These are phyloP conservation scores for Crotalus viridis DNA, from an alignment of 2,113 vertebrate species.

Conservation along the genomic window DNA sequence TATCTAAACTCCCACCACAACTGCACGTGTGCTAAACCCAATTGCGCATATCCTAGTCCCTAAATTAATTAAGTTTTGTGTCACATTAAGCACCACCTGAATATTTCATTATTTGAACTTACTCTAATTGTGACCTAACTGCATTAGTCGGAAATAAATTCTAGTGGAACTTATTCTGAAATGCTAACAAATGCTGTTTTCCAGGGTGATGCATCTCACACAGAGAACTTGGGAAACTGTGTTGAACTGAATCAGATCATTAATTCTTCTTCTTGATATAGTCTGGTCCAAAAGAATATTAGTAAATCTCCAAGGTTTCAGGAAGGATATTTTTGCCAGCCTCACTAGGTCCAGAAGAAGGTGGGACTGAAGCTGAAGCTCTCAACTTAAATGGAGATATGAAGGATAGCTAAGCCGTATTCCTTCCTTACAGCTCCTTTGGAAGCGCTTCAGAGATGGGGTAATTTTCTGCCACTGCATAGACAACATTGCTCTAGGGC, in stretches of 20 bases:
- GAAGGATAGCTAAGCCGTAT: not conserved
- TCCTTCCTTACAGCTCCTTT: not conserved
- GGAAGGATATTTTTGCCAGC: not conserved
- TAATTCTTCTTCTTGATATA: not conserved
- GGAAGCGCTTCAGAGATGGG: not conserved
- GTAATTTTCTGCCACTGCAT: not conserved
- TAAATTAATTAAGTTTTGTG: not conserved
- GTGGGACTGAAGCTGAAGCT: not conserved
- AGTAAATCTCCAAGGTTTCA: not conserved
- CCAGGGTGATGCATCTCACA: not conserved
- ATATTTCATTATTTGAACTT: not conserved
- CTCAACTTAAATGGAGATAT: not conserved
- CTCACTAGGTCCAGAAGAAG: not conserved
- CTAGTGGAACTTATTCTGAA: not conserved
- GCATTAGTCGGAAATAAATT: not conserved
- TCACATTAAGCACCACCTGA: not conserved
- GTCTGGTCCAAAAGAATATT: not conserved
- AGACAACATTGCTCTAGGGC: not conserved
- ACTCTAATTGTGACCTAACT: not conserved
- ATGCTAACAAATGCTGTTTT: not conserved
- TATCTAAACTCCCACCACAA: not conserved
- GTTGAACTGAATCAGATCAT: not conserved
- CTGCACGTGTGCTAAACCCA: not conserved
- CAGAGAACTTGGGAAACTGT: not conserved
- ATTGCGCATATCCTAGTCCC: not conserved